Conservation (phyloP, 2,888 invertebrate species). For the Campoletis raptor region DNA sequence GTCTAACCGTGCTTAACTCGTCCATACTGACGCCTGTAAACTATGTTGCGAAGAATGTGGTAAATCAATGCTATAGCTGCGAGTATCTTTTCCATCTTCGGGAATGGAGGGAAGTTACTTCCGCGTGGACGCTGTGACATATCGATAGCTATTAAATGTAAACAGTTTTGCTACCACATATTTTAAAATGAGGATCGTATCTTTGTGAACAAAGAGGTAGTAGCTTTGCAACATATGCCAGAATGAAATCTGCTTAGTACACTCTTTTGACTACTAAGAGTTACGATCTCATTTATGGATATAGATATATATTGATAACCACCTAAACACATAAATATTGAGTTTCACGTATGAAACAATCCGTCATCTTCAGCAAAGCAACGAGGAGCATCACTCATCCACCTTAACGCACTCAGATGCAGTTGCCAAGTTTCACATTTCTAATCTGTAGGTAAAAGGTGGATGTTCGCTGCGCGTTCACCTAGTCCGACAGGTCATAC, state of each 20-base stretch:
- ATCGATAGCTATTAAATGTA: conserved; percentile 75
- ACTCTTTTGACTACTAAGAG: neutral
- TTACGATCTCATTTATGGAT: neutral
- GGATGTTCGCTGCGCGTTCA: conserved; percentile 16
- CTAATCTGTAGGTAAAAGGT: conserved; percentile 64
- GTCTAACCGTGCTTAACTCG: conserved; percentile 31
- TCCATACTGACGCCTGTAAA: conserved; percentile 31
- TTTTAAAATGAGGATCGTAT: neutral
- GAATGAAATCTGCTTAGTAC: neutral
- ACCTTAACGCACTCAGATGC: conserved; percentile 77
- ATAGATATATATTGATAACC: conserved; percentile 1
- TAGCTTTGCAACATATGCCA: neutral
- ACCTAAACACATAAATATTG: conserved; percentile 72
- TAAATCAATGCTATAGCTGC: conserved; percentile 42
- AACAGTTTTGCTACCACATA: neutral
- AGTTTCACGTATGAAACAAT: conserved; percentile 79
- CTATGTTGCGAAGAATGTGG: conserved; percentile 44
- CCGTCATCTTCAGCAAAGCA: conserved; percentile 80
- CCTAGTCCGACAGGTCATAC: neutral
- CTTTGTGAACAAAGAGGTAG: neutral
- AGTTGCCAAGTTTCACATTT: conserved; percentile 77
- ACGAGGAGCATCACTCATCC: conserved; percentile 79
- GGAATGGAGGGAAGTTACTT: neutral
- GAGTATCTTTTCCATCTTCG: conserved; percentile 2
- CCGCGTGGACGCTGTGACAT: conserved; percentile 76